Conservation (phyloP, 2,888 invertebrate genomes). For the Drosophila paracracens region DNA sequence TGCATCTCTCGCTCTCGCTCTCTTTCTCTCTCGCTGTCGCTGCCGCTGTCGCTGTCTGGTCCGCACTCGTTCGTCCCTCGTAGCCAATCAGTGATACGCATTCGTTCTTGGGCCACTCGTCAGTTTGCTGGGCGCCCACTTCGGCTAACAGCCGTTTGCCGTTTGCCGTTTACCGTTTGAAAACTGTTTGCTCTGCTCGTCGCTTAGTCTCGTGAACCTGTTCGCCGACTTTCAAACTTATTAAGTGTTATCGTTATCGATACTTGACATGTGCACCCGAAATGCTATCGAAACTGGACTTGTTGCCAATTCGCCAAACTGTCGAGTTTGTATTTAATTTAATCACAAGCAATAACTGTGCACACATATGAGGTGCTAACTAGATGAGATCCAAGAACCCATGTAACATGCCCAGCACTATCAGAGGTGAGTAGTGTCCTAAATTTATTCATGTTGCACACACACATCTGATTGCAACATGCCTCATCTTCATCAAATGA, state of each 20-base stretch:
- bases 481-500: not conserved
- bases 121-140: constrained; percentile 14
- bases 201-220: constrained; percentile 14
- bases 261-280: constrained; percentile 39
- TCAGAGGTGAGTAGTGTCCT: constrained; percentile 82
- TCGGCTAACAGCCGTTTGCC: constrained; percentile 48
- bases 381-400: constrained; percentile 62
- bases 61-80: constrained; percentile 5
- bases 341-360: not conserved
- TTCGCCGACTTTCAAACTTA: constrained; percentile 34
- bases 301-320: not conserved
- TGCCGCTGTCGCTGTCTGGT: not conserved
- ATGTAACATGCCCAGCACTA: constrained; percentile 84
- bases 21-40: not conserved
- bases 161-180: constrained; percentile 70
- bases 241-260: constrained; percentile 41
- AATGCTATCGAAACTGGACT: constrained; percentile 22
- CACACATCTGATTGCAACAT: not conserved
- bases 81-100: constrained; percentile 31
- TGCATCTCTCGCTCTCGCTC: not conserved
- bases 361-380: constrained; percentile 23
- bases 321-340: not conserved
- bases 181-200: constrained; percentile 46
- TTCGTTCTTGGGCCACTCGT: constrained; percentile 37
- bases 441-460: not conserved